A percentile compares a stretch with the other conserved stretches of the same genome.
Conservation (phyloP, 2,113 vertebrate species). For the Oplegnathus fasciatus region DNA sequence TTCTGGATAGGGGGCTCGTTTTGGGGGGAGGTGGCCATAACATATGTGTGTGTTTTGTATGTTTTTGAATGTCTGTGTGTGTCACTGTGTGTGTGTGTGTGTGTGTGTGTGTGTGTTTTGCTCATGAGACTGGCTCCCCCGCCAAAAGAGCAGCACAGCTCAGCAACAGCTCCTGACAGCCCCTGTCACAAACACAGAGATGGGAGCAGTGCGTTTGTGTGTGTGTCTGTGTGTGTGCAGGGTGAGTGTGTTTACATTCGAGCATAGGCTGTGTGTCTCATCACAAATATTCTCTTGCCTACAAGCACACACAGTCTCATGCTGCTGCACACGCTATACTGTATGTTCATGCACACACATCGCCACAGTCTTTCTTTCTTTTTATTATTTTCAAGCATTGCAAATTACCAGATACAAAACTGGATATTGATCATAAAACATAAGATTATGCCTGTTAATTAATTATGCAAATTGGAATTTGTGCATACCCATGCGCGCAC, state of each 20-base stretch:
- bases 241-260: slow-evolving; percentile 30
- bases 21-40: not conserved
- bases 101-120: slow-evolving; percentile 19
- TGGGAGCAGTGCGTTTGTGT: slow-evolving; percentile 1
- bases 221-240: slow-evolving; percentile 13
- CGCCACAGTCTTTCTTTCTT: not conserved
- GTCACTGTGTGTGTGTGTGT: not conserved
- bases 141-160: slow-evolving; percentile 49
- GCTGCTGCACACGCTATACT: not conserved
- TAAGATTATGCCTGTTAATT: not conserved
- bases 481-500: not conserved
- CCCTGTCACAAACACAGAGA: slow-evolving; percentile 50
- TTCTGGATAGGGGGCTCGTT: not conserved
- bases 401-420: not conserved
- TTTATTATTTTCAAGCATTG: not conserved
- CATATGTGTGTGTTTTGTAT: not conserved
- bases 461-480: slow-evolving; percentile 28
- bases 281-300: slow-evolving; percentile 48
- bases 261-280: slow-evolving; percentile 42
- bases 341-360: not conserved
- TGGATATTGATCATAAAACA: not conserved
- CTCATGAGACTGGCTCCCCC: slow-evolving; percentile 44
- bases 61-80: not conserved
- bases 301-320: not conserved
- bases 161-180: slow-evolving; percentile 62